Conservation (phyloP, 1,140 invertebrate species). For the Brachionus paranguensis region DNA sequence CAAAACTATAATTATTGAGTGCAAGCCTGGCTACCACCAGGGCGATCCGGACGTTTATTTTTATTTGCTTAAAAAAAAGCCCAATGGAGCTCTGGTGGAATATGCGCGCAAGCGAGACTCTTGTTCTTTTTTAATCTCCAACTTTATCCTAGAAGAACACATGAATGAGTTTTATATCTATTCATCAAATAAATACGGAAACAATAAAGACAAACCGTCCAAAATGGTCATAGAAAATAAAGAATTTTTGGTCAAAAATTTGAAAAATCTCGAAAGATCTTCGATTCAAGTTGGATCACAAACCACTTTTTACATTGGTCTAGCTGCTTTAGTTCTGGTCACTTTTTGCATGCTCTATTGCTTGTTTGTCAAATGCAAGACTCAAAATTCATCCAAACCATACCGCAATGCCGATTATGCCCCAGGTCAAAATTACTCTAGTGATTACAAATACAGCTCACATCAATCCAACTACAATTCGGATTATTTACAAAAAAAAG, state of each 20-base stretch:
- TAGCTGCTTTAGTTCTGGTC: background rate
- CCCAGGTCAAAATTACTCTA: background rate
- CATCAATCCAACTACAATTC: background rate
- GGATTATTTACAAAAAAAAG: constrained; percentile 28
- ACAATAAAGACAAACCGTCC: constrained; percentile 19
- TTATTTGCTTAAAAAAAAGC: constrained; percentile 38
- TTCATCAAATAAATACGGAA: constrained; percentile 26
- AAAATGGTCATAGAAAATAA: constrained; percentile 35
- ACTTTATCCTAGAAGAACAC: constrained; percentile 34
- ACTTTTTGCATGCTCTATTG: constrained; percentile 1
- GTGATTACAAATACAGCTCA: background rate
- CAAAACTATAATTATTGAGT: constrained; percentile 36
- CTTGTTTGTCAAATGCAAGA: background rate
- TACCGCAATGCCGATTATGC: background rate
- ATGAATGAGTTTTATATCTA: constrained; percentile 31
- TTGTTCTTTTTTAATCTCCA: constrained; percentile 31
- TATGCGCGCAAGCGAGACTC: constrained; percentile 27
- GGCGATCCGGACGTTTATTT: constrained; percentile 40
- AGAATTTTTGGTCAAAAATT: constrained; percentile 27
- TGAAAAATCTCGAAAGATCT: constrained; percentile 17
- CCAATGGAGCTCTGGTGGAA: constrained; percentile 16
- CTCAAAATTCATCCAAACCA: background rate
- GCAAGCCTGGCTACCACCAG: constrained; percentile 25
- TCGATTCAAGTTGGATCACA: background rate
- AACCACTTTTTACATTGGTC: background rate